phyloP scores from a whole-genome alignment of 2,888 invertebrate genomes.

The Argyresthia goedartella region DNA sequence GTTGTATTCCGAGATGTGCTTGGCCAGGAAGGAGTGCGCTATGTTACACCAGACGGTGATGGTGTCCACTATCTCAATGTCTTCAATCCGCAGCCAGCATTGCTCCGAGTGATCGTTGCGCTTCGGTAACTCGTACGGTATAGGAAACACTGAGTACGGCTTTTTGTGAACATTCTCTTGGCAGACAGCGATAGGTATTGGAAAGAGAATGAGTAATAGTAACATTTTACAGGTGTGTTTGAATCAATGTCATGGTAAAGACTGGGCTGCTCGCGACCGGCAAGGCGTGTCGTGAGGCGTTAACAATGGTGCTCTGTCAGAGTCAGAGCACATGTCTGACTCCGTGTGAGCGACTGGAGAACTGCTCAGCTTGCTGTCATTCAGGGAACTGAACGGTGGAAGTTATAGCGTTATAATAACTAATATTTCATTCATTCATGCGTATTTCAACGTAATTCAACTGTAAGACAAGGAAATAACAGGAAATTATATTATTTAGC shows the following conservation, averaged over 20 bases:
- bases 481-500: no score
- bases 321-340: no score
- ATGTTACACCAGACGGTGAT: slow-evolving; percentile 40
- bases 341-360: neutral
- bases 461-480: no score
- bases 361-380: no score
- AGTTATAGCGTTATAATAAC: no score
- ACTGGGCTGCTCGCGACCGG: slow-evolving; percentile 30
- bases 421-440: no score
- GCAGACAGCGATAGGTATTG: neutral
- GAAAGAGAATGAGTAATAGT: slow-evolving; percentile 20
- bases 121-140: slow-evolving; percentile 48
- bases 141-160: slow-evolving; percentile 34
- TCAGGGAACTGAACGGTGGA: no score
- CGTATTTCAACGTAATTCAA: no score
- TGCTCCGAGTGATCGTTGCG: slow-evolving; percentile 55
- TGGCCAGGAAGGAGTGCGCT: slow-evolving; percentile 39
- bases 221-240: slow-evolving; percentile 61
- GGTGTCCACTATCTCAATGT: slow-evolving; percentile 47
- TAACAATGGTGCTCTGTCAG: no score
- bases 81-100: slow-evolving; percentile 57
- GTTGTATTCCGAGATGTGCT: slow-evolving; percentile 51
- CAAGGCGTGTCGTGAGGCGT: neutral
- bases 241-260: slow-evolving; percentile 47
- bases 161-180: slow-evolving; percentile 21